Conservation (phyloP, 2,888 invertebrate species). For the Harpalus rufipes region DNA sequence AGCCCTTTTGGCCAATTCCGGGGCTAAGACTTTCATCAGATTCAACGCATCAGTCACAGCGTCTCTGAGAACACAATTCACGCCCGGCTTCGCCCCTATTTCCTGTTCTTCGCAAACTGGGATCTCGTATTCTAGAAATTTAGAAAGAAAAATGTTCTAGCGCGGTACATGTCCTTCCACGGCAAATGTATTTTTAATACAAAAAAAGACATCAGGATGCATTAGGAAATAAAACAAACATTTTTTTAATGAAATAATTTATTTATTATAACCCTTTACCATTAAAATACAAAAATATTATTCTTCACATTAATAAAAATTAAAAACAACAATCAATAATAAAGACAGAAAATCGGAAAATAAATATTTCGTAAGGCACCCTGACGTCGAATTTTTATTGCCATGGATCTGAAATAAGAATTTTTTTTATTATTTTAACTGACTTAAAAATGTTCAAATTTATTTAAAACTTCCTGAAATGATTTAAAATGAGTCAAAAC, state of each 20-base stretch:
- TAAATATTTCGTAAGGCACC: constrained; percentile 47
- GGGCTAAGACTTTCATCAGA: constrained; percentile 83
- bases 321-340: neutral
- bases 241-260: constrained; percentile 49
- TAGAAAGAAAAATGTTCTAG: no score
- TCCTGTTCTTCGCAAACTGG: constrained; percentile 80
- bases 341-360: neutral
- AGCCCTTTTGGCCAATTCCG: constrained; percentile 81
- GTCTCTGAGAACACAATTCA: constrained; percentile 83
- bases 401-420: constrained; percentile 60
- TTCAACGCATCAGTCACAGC: constrained; percentile 82
- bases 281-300: constrained; percentile 57
- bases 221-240: constrained; percentile 35
- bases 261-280: constrained; percentile 15
- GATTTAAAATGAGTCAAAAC: no score
- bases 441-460: no score
- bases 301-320: constrained; percentile 1
- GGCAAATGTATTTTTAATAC: no score
- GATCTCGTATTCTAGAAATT: constrained; percentile 76
- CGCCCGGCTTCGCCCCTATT: constrained; percentile 79
- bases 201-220: constrained; percentile 49
- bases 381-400: constrained; percentile 43
- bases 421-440: constrained; percentile 17
- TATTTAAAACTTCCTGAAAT: no score
- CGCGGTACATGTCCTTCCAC: no score